phyloP scores from a whole-genome alignment of 2,888 invertebrate species.

The Galerucella nymphaeae region DNA sequence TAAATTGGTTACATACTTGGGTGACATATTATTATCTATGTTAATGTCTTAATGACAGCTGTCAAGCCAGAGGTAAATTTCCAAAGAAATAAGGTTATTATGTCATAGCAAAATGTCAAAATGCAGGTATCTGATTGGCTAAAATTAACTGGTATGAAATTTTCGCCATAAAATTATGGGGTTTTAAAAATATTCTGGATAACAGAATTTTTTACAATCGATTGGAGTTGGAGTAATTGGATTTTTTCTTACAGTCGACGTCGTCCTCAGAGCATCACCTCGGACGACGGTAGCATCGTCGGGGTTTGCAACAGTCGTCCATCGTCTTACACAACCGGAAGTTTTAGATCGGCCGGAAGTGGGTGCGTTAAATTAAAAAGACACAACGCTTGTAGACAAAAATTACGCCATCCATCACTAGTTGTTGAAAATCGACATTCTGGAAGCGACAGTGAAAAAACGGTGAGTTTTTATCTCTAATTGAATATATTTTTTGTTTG shows the following conservation, averaged over 20 bases:
- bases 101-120: no score
- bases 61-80: no score
- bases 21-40: no score
- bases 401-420: conserved; percentile 54
- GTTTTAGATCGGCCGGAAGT: conserved; percentile 60
- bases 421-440: conserved; percentile 46
- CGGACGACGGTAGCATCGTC: conserved; percentile 56
- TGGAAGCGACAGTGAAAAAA: conserved; percentile 43
- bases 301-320: conserved; percentile 34
- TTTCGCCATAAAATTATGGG: no score
- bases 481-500: background rate
- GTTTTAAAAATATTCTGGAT: no score
- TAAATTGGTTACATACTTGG: no score
- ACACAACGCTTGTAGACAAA: conserved; percentile 63
- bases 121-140: no score
- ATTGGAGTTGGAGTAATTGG: no score
- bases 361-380: conserved; percentile 62
- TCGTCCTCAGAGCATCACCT: conserved; percentile 58
- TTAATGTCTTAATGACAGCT: no score
- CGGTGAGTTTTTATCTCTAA: conserved; percentile 49
- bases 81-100: no score
- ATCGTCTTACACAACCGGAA: conserved; percentile 51
- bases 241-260: conserved; percentile 53
- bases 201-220: no score
- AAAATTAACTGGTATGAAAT: no score